phyloP scores from a whole-genome alignment of 2,113 vertebrate species.

The Tympanuchus pallidicinctus region DNA sequence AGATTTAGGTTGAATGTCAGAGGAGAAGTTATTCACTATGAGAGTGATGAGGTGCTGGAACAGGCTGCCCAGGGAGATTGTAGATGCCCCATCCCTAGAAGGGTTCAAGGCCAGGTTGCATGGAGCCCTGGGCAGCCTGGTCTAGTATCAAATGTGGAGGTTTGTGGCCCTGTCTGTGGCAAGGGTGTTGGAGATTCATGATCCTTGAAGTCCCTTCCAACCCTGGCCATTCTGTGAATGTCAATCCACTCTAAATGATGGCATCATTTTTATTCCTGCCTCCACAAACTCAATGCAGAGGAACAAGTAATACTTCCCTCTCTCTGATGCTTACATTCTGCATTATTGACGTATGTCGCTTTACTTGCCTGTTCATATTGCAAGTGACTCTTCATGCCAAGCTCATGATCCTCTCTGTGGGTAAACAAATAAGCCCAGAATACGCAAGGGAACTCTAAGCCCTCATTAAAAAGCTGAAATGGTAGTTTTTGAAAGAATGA shows the following conservation, averaged over 20 bases:
- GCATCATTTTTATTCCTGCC: background rate
- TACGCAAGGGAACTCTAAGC: background rate
- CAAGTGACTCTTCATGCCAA: background rate
- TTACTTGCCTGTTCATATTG: background rate
- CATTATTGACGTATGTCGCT: background rate
- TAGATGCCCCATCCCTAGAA: too few relatives aligned
- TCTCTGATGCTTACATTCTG: background rate
- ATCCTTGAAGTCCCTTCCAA: too few relatives aligned
- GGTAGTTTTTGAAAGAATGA: background rate
- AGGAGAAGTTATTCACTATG: too few relatives aligned
- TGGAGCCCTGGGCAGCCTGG: too few relatives aligned
- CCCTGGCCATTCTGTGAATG: too few relatives aligned
- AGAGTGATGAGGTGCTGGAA: too few relatives aligned
- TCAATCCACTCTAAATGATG: background rate
- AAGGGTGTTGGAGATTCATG: too few relatives aligned
- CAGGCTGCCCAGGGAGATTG: too few relatives aligned
- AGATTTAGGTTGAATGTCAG: too few relatives aligned
- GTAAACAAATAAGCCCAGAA: conserved; percentile 34
- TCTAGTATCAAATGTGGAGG: too few relatives aligned
- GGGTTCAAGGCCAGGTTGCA: too few relatives aligned
- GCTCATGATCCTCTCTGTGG: background rate
- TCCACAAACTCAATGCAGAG: background rate
- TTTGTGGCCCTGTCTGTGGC: too few relatives aligned
- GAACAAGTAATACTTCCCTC: background rate
- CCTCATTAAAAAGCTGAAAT: conserved; percentile 6